Percentiles rank a stretch among this genome's conserved stretches.
Evolutionary conservation across 2,797 vertebrate species (phyloP).

Genomic region (Oreonectes daqikongensis): DNA sequence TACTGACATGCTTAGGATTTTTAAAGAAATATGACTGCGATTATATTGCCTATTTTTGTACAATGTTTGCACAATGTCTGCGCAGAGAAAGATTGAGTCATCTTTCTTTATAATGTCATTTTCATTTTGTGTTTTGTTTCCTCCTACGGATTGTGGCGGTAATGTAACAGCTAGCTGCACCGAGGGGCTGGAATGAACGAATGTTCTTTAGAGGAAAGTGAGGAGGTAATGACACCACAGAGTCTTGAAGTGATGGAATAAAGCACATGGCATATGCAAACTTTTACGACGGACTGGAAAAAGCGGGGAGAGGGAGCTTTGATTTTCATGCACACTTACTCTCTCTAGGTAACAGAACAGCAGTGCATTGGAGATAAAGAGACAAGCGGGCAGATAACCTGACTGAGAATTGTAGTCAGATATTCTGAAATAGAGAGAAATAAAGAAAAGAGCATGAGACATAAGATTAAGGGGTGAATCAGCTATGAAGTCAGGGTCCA

Average conservation of each 20-base stretch:
- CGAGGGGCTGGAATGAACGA: constrained; percentile 27
- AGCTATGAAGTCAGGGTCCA: constrained; percentile 21
- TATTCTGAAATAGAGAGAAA: constrained; percentile 26
- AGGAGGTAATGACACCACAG: constrained; percentile 44
- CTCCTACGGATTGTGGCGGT: constrained; percentile 7
- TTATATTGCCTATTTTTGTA: constrained; percentile 16
- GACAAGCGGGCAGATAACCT: constrained; percentile 11
- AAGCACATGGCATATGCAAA: constrained; percentile 44
- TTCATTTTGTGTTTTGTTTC: constrained; percentile 46
- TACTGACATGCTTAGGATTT: not conserved
- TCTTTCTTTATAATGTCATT: constrained; percentile 46
- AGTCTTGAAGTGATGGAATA: constrained; percentile 42
- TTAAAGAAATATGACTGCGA: not conserved
- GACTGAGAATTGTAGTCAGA: constrained; percentile 6
- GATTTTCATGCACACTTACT: constrained; percentile 46
- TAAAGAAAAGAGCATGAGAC: not conserved
- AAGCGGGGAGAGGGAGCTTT: constrained; percentile 21
- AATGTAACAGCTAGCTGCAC: constrained; percentile 21
- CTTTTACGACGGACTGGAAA: constrained; percentile 50
- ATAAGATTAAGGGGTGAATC: constrained; percentile 33
- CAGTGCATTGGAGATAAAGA: constrained; percentile 29
- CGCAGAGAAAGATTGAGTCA: constrained; percentile 18
- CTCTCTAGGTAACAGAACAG: constrained; percentile 36
- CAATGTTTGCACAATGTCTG: constrained; percentile 10
- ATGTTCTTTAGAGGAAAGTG: constrained; percentile 11